A percentile compares a stretch with the other conserved stretches of the same genome.
phyloP scores from a whole-genome alignment of 1,140 invertebrate genomes.

The Drosophila novamexicana region DNA sequence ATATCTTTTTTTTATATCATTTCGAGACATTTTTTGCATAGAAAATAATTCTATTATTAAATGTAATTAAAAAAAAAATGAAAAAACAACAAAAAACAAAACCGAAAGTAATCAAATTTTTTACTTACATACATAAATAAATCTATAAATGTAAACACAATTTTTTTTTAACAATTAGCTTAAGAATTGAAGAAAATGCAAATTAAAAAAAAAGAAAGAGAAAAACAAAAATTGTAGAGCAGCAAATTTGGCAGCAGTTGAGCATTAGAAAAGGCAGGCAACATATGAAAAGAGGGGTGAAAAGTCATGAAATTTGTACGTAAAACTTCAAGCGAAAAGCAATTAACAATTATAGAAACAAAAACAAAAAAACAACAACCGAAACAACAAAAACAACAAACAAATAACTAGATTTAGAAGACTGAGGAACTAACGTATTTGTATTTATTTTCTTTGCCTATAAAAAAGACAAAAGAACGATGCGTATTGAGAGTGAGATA shows the following conservation, averaged over 20 bases:
- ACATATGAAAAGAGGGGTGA: constrained; percentile 11
- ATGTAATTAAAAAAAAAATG: constrained; percentile 60
- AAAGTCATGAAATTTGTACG: constrained; percentile 65
- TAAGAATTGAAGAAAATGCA: constrained; percentile 29
- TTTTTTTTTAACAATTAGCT: constrained; percentile 61
- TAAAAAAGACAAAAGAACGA: constrained; percentile 33
- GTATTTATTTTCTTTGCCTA: constrained; percentile 49
- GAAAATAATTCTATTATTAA: constrained; percentile 74
- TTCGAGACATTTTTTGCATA: constrained; percentile 59
- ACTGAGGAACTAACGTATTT: constrained; percentile 70
- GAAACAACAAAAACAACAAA: constrained; percentile 63
- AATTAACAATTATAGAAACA: constrained; percentile 33
- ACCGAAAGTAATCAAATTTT: constrained; percentile 77
- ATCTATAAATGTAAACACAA: constrained; percentile 75
- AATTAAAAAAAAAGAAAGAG: constrained; percentile 21
- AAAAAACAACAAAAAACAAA: constrained; percentile 33
- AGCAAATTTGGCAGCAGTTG: constrained; percentile 22
- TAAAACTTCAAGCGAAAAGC: constrained; percentile 68
- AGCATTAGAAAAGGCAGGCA: constrained; percentile 30
- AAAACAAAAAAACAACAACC: constrained; percentile 49
- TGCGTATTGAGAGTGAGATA: constrained; percentile 1
- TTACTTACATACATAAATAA: constrained; percentile 79
- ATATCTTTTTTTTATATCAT: constrained; percentile 46
- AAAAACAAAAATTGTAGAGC: constrained; percentile 10
- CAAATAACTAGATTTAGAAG: constrained; percentile 80